Evolutionary conservation across 1,140 invertebrate species (phyloP).

Genomic region (Drosophila micromelanica): DNA sequence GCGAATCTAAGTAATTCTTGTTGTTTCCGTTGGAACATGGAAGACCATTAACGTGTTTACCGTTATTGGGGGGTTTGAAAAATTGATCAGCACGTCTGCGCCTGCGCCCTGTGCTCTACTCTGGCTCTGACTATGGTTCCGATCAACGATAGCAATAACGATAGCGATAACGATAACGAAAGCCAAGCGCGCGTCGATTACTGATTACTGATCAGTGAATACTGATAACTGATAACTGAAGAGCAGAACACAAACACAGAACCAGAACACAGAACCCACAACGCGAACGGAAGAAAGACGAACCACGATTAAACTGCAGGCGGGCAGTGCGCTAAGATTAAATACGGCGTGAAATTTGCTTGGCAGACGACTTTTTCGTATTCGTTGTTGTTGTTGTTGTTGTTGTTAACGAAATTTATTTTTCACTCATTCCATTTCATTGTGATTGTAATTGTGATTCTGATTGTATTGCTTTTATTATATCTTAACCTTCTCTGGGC

Average conservation of each 20-base stretch:
- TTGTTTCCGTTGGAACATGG: not conserved
- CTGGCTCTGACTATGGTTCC: slow-evolving; percentile 18
- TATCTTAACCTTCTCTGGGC: slow-evolving; percentile 68
- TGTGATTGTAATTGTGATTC: slow-evolving; percentile 47
- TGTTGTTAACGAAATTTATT: slow-evolving; percentile 77
- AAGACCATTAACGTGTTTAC: slow-evolving; percentile 4
- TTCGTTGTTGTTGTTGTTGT: slow-evolving; percentile 37
- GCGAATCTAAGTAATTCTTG: not conserved
- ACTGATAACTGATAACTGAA: slow-evolving; percentile 15
- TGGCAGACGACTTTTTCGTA: slow-evolving; percentile 65
- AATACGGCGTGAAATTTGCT: slow-evolving; percentile 82
- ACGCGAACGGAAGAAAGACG: slow-evolving; percentile 75
- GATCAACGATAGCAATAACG: slow-evolving; percentile 23
- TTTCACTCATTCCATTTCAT: slow-evolving; percentile 79
- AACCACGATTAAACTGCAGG: slow-evolving; percentile 79
- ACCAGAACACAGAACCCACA: slow-evolving; percentile 46
- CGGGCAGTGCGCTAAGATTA: slow-evolving; percentile 75
- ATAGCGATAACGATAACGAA: slow-evolving; percentile 15
- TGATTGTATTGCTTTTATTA: slow-evolving; percentile 71
- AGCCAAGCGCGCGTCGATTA: slow-evolving; percentile 25
- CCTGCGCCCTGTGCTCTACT: slow-evolving; percentile 22
- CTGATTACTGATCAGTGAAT: slow-evolving; percentile 8
- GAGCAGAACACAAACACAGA: not conserved
- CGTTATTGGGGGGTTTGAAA: slow-evolving; percentile 5
- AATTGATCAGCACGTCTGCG: slow-evolving; percentile 7